These are phyloP conservation scores for Cephus runcator DNA, from an alignment of 2,888 invertebrate genomes.

Conservation along the genomic window DNA sequence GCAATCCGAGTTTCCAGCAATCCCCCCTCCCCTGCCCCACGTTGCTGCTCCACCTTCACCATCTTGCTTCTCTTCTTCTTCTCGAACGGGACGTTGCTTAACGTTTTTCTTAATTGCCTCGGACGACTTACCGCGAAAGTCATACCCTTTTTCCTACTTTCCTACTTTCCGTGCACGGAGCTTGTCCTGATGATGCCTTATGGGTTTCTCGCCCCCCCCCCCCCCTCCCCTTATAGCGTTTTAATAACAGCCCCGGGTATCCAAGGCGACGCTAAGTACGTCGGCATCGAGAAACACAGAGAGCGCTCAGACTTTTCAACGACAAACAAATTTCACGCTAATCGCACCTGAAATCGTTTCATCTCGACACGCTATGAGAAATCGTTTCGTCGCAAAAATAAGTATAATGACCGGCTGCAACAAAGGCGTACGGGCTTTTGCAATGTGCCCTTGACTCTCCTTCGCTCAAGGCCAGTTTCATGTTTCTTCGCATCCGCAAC, in stretches of 20 bases:
- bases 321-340: conserved; percentile 25
- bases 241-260: conserved; percentile 1
- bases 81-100: background rate
- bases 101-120: background rate
- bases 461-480: background rate
- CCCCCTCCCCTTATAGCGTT: background rate
- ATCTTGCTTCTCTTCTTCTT: background rate
- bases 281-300: background rate
- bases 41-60: background rate
- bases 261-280: background rate
- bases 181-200: background rate
- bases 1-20: background rate
- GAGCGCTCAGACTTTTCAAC: background rate
- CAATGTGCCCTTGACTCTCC: conserved; percentile 2
- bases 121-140: background rate
- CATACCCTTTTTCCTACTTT: background rate
- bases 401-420: conserved; percentile 17
- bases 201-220: background rate
- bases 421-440: background rate
- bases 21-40: background rate
- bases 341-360: conserved; percentile 25
- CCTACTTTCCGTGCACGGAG: background rate
- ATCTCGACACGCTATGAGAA: conserved; percentile 22
- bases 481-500: background rate
- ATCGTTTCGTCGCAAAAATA: conserved; percentile 13